A percentile compares a stretch with the other conserved stretches of the same genome.
Evolutionary conservation across 2,113 vertebrate species (phyloP).

Genomic region (Nycticryphes semicollaris): DNA sequence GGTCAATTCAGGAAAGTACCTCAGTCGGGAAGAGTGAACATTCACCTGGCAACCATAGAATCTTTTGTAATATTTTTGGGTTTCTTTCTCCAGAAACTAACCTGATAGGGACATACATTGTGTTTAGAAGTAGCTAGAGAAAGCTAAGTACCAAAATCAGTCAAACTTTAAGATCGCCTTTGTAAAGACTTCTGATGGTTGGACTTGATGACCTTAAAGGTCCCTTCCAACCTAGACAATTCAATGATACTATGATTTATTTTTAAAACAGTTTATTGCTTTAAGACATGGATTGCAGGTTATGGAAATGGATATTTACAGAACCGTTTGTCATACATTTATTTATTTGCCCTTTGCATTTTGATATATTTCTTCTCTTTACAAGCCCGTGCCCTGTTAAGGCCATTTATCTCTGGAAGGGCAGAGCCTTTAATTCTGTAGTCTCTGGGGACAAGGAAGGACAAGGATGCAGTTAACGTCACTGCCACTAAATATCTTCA

Average conservation of each 20-base stretch:
- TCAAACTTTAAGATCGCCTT: not conserved
- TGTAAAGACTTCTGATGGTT: not conserved
- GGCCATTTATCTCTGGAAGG: not conserved
- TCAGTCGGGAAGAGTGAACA: not conserved
- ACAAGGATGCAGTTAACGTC: not conserved
- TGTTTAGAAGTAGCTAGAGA: not conserved
- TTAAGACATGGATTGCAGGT: not conserved
- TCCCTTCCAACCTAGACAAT: too few relatives aligned
- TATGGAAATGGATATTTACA: not conserved
- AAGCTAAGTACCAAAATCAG: not conserved
- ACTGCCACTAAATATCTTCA: not conserved
- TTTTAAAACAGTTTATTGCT: not conserved
- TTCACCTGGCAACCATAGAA: not conserved
- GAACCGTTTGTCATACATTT: not conserved
- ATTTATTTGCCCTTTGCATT: not conserved
- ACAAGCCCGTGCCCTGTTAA: not conserved
- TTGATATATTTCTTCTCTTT: not conserved
- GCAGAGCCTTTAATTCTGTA: not conserved
- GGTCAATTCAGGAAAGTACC: not conserved
- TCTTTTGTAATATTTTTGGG: not conserved
- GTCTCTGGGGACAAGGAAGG: not conserved
- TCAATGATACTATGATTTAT: not conserved
- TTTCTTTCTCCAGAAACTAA: not conserved
- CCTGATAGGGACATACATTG: not conserved
- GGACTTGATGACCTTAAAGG: too few relatives aligned